Evolutionary conservation across 2,797 vertebrate genomes (phyloP).

Genomic region (Echeneis naucrates): DNA sequence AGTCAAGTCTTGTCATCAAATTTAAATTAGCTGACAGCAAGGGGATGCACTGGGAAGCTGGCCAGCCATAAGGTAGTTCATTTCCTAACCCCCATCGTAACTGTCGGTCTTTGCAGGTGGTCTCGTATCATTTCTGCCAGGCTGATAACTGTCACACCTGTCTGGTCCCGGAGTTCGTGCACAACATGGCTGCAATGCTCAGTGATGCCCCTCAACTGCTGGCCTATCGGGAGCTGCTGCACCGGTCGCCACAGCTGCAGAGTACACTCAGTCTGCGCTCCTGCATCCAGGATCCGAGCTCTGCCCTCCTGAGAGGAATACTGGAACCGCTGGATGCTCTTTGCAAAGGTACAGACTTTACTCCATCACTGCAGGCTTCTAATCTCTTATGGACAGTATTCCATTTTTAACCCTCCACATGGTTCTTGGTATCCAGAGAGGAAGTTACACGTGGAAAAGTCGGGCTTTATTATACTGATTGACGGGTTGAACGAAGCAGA

Average conservation of each 20-base stretch:
- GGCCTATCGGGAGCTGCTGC: conserved; percentile 92
- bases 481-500: conserved; percentile 98
- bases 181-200: conserved; percentile 94
- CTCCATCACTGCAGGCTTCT: background rate
- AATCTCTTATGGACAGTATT: background rate
- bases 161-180: conserved; percentile 95
- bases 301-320: conserved; percentile 91
- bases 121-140: conserved; percentile 97
- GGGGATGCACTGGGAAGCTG: too few relatives aligned
- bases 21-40: too few relatives aligned
- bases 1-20: too few relatives aligned
- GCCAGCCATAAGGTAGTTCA: too few relatives aligned
- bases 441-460: conserved; percentile 89
- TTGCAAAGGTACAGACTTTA: conserved; percentile 85
- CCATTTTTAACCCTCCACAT: background rate
- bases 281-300: conserved; percentile 94
- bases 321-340: conserved; percentile 92
- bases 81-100: background rate
- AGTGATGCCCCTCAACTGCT: conserved; percentile 91
- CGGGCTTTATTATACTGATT: conserved; percentile 94
- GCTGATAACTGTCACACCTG: conserved; percentile 97
- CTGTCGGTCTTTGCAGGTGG: conserved; percentile 84
- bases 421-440: conserved; percentile 86
- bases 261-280: conserved; percentile 93
- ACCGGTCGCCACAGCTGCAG: conserved; percentile 92